Percentiles rank a stretch among this genome's conserved stretches.
phyloP scores from a whole-genome alignment of 1,140 invertebrate species.

The Bactericera cockerelli region DNA sequence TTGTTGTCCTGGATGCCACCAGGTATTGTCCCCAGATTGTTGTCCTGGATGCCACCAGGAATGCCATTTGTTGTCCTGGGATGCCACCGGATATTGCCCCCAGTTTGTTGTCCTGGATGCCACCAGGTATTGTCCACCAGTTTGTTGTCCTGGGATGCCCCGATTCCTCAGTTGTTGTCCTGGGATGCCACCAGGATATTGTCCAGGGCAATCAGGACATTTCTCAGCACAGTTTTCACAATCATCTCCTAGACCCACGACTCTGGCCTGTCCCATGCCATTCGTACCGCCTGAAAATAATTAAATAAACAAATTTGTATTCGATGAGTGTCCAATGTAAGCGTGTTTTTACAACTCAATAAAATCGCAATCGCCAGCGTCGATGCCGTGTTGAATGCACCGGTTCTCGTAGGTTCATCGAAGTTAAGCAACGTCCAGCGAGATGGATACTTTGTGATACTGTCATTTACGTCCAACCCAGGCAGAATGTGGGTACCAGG shows the following conservation, averaged over 20 bases:
- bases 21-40: not conserved
- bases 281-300: conserved; percentile 75
- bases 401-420: too few relatives aligned
- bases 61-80: not conserved
- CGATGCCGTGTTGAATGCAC: too few relatives aligned
- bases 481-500: too few relatives aligned
- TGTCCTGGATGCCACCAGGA: conserved; percentile 3
- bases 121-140: not conserved
- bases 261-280: conserved; percentile 95
- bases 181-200: not conserved
- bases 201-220: conserved; percentile 6
- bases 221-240: conserved; percentile 29
- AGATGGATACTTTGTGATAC: too few relatives aligned
- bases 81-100: not conserved
- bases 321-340: too few relatives aligned
- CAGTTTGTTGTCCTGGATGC: not conserved
- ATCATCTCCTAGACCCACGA: conserved; percentile 33
- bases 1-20: not conserved
- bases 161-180: conserved; percentile 16
- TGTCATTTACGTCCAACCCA: too few relatives aligned
- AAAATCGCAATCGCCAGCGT: too few relatives aligned
- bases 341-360: too few relatives aligned
- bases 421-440: too few relatives aligned
- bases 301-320: too few relatives aligned
- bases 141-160: conserved; percentile 12